Percentiles rank a stretch among this genome's conserved stretches.
These are phyloP conservation scores for Bovichtus variegatus DNA, from an alignment of 2,797 vertebrate species.

Conservation along the genomic window DNA sequence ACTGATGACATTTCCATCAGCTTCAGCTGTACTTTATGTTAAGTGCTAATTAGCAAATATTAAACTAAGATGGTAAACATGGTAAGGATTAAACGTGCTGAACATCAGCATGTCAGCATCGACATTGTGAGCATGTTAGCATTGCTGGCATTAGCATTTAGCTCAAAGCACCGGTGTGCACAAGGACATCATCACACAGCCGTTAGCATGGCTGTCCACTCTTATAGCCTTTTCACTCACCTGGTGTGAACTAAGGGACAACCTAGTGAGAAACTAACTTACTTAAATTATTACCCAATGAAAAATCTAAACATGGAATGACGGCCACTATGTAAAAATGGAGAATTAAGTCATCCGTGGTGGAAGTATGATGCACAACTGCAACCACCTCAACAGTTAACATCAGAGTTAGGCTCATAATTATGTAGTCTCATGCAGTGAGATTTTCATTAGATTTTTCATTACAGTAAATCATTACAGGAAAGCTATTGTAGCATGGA, in stretches of 20 bases:
- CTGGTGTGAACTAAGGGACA: background rate
- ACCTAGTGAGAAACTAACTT: background rate
- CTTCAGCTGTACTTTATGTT: background rate
- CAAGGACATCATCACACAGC: background rate
- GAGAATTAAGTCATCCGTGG: background rate
- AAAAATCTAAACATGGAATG: background rate
- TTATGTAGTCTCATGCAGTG: background rate
- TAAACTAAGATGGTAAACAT: background rate
- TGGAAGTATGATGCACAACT: background rate
- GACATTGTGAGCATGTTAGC: too few relatives aligned
- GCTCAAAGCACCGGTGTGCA: too few relatives aligned
- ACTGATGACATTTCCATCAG: background rate
- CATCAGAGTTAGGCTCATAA: background rate
- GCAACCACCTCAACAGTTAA: background rate
- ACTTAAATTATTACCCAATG: background rate
- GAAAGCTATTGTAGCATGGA: constrained; percentile 4
- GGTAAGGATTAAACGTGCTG: background rate
- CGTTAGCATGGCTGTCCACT: background rate
- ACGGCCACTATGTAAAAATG: background rate
- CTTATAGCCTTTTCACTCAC: background rate
- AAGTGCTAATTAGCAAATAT: background rate
- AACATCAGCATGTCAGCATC: background rate
- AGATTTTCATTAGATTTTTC: constrained; percentile 11
- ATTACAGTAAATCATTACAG: constrained; percentile 11
- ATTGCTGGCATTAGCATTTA: too few relatives aligned